Conservation (phyloP, 23 tunicate genomes). For the Aplidium turbinatum region DNA sequence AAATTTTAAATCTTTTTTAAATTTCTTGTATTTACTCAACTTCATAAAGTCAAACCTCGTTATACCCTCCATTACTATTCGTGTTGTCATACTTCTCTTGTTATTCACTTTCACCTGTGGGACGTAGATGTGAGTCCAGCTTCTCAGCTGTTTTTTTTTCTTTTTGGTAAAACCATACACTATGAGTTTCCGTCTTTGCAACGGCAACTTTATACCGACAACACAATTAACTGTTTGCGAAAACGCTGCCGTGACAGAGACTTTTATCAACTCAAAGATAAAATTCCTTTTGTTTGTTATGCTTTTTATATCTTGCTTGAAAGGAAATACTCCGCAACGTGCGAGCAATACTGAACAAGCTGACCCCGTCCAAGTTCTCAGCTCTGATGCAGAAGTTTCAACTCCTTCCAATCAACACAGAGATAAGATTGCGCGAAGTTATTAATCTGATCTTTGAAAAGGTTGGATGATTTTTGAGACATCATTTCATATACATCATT, state of each 20-base stretch:
- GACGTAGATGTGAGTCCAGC: too few species aligned
- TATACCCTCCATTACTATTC: too few species aligned
- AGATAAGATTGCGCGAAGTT: slow-evolving; percentile 57
- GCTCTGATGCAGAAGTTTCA: slow-evolving; percentile 64
- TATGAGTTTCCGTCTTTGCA: too few species aligned
- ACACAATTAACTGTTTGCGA: neutral
- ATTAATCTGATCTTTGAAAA: slow-evolving; percentile 91
- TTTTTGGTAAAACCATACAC: too few species aligned
- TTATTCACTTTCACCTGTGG: too few species aligned
- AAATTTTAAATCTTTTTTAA: too few species aligned
- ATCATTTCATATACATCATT: too few species aligned
- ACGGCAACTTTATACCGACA: too few species aligned
- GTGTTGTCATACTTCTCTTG: too few species aligned
- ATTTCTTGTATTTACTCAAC: too few species aligned
- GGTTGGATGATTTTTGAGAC: slow-evolving; percentile 33
- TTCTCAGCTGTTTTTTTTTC: neutral
- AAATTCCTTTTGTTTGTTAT: too few species aligned
- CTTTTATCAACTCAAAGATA: neutral
- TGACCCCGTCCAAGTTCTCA: slow-evolving; percentile 80
- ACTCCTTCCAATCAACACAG: slow-evolving; percentile 65
- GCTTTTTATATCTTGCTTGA: neutral
- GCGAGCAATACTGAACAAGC: slow-evolving; percentile 79
- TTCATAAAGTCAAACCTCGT: too few species aligned
- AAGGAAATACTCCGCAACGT: slow-evolving; percentile 57
- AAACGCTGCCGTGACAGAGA: neutral